Evolutionary conservation across 2,888 invertebrate genomes (phyloP).

Genomic region (Chaetoderma sp.): DNA sequence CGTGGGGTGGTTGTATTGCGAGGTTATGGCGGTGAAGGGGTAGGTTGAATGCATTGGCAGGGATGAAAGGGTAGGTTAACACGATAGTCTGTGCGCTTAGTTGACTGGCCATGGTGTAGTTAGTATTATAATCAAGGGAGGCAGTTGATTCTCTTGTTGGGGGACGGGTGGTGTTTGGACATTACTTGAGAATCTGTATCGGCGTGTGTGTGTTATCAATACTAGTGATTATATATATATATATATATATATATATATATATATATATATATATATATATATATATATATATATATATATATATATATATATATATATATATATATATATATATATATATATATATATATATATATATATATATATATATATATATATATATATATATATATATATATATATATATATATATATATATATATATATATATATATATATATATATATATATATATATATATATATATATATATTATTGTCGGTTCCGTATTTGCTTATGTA

Average conservation of each 20-base stretch:
- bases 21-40: too few species aligned
- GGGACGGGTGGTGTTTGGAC: too few species aligned
- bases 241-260: slow-evolving; percentile 8
- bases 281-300: slow-evolving; percentile 9
- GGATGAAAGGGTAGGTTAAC: too few species aligned
- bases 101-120: too few species aligned
- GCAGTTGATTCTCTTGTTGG: too few species aligned
- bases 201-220: not conserved
- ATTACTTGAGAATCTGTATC: not conserved
- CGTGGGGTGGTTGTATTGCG: too few species aligned
- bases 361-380: not conserved
- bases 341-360: not conserved
- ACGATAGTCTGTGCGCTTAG: too few species aligned
- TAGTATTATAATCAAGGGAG: too few species aligned
- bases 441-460: not conserved
- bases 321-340: not conserved
- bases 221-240: not conserved
- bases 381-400: slow-evolving; percentile 5
- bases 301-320: slow-evolving; percentile 6
- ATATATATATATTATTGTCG: too few species aligned
- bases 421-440: not conserved
- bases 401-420: not conserved
- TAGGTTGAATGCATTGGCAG: too few species aligned
- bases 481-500: too few species aligned
- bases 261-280: slow-evolving; percentile 9